Evolutionary conservation across 2,888 invertebrate genomes (phyloP), one percentile per base, ranked within the genome.

Genomic region (Trimorus sp.): DNA sequence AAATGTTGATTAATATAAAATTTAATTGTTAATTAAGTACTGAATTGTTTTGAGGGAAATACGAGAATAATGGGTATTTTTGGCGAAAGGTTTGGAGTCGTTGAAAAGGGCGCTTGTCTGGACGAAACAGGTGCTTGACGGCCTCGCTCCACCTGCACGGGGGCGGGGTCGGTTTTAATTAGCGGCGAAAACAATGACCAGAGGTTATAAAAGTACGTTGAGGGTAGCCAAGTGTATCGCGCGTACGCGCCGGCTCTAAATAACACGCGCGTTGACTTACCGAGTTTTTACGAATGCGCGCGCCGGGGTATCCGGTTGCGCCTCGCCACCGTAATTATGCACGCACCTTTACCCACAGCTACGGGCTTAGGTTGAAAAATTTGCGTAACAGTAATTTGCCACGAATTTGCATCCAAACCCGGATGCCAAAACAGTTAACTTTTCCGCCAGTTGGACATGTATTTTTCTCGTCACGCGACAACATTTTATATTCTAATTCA

Each of bases 151-250:
- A 82, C 71, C 74, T 75, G 82, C 49, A 16, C 58, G 66, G 71
- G 58, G 82, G 62, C 36, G 58, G 75, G 71, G 68, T 63, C 65
- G 58, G 63, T 75, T 75, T 82, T 82, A 78, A 78, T 82, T 82
- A 83, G 79, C 62, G 48, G 69, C 83, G 83, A 81, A 82, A 82
- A 83, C 83, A 81, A 83, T 81, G 83, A 83, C 79, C 81, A 79
- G 76, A 76, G 79, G 78, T 81, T 76, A 71, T 73, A 79, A 83
- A 81, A 81, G 79, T 79, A 78, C 83, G 83, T 81, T 79, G 76
- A 38, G 76, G 60, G 71, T 76, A 81, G 69, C 79, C 59, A 62
- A 78, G 81, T 79, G 81, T 83, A 79, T 76, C 83, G 71, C 77
- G 73, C 63, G 59, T 70, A 63, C 60, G 63, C 65, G 38, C 63